phyloP scores from a whole-genome alignment of 2,113 vertebrate species.

The Ranitomeya variabilis region DNA sequence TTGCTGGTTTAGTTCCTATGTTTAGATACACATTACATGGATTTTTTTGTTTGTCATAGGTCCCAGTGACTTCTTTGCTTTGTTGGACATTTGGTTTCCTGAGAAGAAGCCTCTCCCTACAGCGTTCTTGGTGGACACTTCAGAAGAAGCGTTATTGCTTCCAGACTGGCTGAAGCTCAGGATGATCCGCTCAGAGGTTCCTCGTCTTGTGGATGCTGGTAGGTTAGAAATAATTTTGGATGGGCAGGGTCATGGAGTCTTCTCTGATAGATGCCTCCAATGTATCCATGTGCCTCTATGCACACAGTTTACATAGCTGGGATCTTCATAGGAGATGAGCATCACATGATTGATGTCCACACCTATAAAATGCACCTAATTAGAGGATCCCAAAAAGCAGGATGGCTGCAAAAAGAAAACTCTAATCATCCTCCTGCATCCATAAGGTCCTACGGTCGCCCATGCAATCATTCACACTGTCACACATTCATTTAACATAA shows the following conservation, averaged over 20 bases:
- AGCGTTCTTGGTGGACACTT: constrained; percentile 96
- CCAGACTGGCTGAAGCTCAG: constrained; percentile 96
- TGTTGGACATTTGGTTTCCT: constrained; percentile 96
- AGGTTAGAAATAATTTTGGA: background rate
- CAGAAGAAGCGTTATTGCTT: constrained; percentile 92
- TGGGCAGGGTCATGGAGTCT: background rate
- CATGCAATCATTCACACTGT: too few relatives aligned
- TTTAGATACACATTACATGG: background rate
- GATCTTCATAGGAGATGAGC: too few relatives aligned
- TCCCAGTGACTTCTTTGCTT: constrained; percentile 83
- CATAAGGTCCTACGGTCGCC: too few relatives aligned
- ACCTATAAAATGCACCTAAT: too few relatives aligned
- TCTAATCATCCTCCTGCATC: too few relatives aligned
- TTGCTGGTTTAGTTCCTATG: background rate
- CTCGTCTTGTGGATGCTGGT: constrained; percentile 94
- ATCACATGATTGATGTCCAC: too few relatives aligned
- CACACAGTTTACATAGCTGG: too few relatives aligned
- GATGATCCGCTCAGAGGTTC: constrained; percentile 96
- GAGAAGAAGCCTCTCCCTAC: constrained; percentile 95
- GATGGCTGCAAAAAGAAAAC: too few relatives aligned
- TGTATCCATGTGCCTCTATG: too few relatives aligned
- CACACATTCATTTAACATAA: too few relatives aligned
- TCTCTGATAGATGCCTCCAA: too few relatives aligned
- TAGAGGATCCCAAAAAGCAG: too few relatives aligned
- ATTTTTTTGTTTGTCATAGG: constrained; percentile 63